Conservation (phyloP, 2,888 invertebrate genomes). For the Antitype chi region DNA sequence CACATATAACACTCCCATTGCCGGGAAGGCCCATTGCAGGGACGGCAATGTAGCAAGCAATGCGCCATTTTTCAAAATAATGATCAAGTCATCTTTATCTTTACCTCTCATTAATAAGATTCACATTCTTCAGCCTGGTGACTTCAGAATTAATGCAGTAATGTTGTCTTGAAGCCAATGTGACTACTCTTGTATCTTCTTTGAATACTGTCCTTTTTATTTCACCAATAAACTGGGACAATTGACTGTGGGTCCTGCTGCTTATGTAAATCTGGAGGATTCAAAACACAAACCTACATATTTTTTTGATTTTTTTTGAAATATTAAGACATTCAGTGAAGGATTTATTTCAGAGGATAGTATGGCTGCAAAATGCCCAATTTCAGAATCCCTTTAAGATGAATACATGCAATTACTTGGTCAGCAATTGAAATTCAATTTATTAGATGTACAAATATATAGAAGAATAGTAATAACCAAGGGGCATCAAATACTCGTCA, state of each 20-base stretch:
- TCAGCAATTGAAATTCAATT: background rate
- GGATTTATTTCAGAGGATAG: background rate
- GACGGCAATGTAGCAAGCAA: background rate
- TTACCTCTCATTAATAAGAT: conserved; percentile 96
- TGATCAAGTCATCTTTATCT: background rate
- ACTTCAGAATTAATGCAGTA: conserved; percentile 97
- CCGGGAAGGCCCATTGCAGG: background rate
- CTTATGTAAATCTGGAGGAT: conserved; percentile 96
- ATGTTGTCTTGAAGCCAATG: conserved; percentile 97
- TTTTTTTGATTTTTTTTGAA: background rate
- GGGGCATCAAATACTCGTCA: too few species aligned
- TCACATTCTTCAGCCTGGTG: conserved; percentile 92
- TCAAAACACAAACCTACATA: background rate
- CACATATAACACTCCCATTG: background rate
- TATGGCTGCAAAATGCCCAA: background rate
- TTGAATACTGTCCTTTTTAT: conserved; percentile 95
- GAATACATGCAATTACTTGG: background rate
- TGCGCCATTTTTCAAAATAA: background rate
- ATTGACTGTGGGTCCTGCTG: conserved; percentile 99
- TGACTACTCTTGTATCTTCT: conserved; percentile 93
- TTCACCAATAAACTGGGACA: conserved; percentile 98
- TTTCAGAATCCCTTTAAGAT: background rate
- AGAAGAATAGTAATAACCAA: too few species aligned
- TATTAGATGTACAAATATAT: too few species aligned
- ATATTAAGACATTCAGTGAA: background rate